Evolutionary conservation across 2,888 invertebrate genomes (phyloP).

Genomic region (Hoplodrina blanda): DNA sequence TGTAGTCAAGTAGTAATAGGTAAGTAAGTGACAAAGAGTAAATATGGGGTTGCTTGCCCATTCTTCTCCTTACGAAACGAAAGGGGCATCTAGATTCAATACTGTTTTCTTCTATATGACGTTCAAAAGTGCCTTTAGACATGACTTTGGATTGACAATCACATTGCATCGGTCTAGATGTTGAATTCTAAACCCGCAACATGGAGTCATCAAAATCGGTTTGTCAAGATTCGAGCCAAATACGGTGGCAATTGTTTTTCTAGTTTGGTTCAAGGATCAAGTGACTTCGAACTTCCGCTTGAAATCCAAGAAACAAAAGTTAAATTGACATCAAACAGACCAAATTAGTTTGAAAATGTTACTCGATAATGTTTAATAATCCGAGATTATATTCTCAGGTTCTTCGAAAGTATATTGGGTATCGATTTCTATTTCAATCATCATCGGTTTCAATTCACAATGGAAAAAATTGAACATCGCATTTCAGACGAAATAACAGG

Average conservation of each 20-base stretch:
- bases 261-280: slow-evolving; percentile 17
- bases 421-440: neutral
- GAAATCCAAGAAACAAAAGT: slow-evolving; percentile 39
- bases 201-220: neutral
- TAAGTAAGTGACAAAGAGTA: no score
- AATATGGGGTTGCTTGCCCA: no score
- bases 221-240: neutral
- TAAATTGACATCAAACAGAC: slow-evolving; percentile 38
- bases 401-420: neutral
- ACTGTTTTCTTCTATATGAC: no score
- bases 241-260: slow-evolving; percentile 11
- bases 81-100: no score
- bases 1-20: neutral
- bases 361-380: slow-evolving; percentile 21
- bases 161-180: neutral
- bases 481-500: neutral
- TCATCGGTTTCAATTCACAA: neutral
- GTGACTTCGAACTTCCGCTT: slow-evolving; percentile 26
- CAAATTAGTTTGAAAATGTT: slow-evolving; percentile 30
- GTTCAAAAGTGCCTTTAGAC: no score
- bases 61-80: no score
- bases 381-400: slow-evolving; percentile 8
- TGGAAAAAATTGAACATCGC: neutral
- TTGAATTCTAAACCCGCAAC: neutral
- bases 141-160: neutral